These are phyloP conservation scores for Alcedo quadribrachys DNA, from an alignment of 2,797 vertebrate genomes.

Conservation along the genomic window DNA sequence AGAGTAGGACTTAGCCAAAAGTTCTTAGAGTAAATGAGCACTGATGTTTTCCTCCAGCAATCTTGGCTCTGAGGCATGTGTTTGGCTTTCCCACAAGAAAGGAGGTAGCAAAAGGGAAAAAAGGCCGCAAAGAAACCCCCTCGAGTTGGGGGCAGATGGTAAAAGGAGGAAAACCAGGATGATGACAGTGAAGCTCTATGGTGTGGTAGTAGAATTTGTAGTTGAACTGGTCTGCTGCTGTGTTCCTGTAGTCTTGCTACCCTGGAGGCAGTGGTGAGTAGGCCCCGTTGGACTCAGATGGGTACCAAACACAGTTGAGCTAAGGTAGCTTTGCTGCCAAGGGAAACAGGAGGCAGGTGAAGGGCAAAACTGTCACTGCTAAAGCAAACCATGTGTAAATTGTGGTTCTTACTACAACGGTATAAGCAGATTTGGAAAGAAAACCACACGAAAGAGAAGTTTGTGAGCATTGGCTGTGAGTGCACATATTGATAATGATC, in stretches of 20 bases:
- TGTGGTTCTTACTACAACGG: neutral
- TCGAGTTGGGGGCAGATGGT: neutral
- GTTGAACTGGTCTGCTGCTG: neutral
- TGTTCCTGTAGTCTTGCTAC: neutral
- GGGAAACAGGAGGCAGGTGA: neutral
- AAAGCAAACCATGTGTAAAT: neutral
- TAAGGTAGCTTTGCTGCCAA: neutral
- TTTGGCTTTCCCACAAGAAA: constrained; percentile 34
- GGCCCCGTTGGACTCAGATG: neutral
- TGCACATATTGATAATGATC: neutral
- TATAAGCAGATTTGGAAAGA: neutral
- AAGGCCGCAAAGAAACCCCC: neutral
- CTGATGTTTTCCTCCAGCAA: neutral
- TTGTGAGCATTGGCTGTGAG: neutral
- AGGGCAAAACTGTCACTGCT: neutral
- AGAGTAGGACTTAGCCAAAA: neutral
- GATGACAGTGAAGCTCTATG: neutral
- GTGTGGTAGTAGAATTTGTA: neutral
- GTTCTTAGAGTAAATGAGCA: constrained; percentile 10
- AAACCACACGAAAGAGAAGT: neutral
- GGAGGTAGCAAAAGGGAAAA: neutral
- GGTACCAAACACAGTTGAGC: neutral
- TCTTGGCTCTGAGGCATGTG: neutral
- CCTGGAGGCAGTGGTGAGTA: neutral
- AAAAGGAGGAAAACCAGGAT: neutral